phyloP scores from a whole-genome alignment of 1,140 invertebrate species.

The Drosophila jambulina region DNA sequence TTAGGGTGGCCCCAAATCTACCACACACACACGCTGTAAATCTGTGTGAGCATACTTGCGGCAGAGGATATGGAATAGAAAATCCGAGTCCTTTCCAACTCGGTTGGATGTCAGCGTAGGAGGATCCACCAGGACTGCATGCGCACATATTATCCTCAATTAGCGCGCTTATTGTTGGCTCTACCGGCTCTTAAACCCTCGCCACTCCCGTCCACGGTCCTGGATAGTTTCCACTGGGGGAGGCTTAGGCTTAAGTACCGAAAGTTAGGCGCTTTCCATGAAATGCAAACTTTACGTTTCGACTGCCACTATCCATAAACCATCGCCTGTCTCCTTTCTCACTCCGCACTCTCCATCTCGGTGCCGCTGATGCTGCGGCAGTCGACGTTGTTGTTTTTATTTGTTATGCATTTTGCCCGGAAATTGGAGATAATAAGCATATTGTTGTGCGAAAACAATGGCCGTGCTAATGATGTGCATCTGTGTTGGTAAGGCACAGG shows the following conservation, averaged over 20 bases:
- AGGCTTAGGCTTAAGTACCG: conserved; percentile 74
- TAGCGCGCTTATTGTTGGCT: conserved; percentile 77
- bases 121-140: conserved; percentile 23
- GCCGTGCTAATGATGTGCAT: conserved; percentile 77
- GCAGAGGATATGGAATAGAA: conserved; percentile 22
- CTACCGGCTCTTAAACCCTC: conserved; percentile 8
- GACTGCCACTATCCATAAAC: conserved; percentile 62
- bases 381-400: conserved; percentile 73
- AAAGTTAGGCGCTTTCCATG: conserved; percentile 74
- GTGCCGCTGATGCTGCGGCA: neutral
- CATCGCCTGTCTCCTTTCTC: conserved; percentile 23
- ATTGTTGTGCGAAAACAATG: conserved; percentile 81
- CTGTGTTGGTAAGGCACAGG: conserved; percentile 49
- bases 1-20: conserved; percentile 45
- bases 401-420: conserved; percentile 81
- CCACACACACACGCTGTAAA: neutral
- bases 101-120: conserved; percentile 19
- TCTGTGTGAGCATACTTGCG: conserved; percentile 15
- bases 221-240: conserved; percentile 52
- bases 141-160: conserved; percentile 75
- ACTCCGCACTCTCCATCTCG: neutral
- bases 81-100: conserved; percentile 28
- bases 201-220: neutral
- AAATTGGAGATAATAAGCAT: conserved; percentile 82
- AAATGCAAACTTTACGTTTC: conserved; percentile 77